These are phyloP conservation scores for Amia ocellicauda DNA, from an alignment of 2,113 vertebrate species.

Conservation along the genomic window DNA sequence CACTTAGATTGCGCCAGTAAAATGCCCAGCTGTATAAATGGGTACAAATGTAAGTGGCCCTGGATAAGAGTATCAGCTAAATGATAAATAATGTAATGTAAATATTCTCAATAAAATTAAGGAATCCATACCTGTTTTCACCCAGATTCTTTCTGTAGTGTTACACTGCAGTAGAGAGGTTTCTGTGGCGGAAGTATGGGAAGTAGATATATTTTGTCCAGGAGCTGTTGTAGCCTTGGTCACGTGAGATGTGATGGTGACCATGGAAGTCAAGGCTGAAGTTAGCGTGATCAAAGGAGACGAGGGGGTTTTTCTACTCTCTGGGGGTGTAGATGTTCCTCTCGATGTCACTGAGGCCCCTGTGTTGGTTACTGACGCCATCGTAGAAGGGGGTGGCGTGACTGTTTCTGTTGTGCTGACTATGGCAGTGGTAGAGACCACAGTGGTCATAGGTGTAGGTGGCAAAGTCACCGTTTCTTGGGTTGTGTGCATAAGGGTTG, in stretches of 20 bases:
- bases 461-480: slow-evolving; percentile 50
- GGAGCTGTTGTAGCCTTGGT: slow-evolving; percentile 60
- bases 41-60: too few species aligned
- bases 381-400: slow-evolving; percentile 48
- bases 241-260: slow-evolving; percentile 64
- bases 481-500: slow-evolving; percentile 52
- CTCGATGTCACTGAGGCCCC: slow-evolving; percentile 50
- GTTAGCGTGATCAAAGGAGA: slow-evolving; percentile 62
- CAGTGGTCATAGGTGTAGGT: slow-evolving; percentile 52
- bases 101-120: too few species aligned
- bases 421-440: slow-evolving; percentile 43
- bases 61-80: too few species aligned
- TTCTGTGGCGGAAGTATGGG: slow-evolving; percentile 67
- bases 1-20: too few species aligned
- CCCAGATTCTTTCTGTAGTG: slow-evolving; percentile 80
- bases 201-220: slow-evolving; percentile 48
- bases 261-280: slow-evolving; percentile 61
- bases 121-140: slow-evolving; percentile 84
- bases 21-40: too few species aligned
- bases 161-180: slow-evolving; percentile 78
- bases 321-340: slow-evolving; percentile 47
- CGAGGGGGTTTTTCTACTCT: slow-evolving; percentile 49
- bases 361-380: slow-evolving; percentile 56
- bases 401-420: slow-evolving; percentile 43
- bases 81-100: too few species aligned